Evolutionary conservation across 2,113 vertebrate genomes (phyloP).

Genomic region (Pteruthius melanotis): DNA sequence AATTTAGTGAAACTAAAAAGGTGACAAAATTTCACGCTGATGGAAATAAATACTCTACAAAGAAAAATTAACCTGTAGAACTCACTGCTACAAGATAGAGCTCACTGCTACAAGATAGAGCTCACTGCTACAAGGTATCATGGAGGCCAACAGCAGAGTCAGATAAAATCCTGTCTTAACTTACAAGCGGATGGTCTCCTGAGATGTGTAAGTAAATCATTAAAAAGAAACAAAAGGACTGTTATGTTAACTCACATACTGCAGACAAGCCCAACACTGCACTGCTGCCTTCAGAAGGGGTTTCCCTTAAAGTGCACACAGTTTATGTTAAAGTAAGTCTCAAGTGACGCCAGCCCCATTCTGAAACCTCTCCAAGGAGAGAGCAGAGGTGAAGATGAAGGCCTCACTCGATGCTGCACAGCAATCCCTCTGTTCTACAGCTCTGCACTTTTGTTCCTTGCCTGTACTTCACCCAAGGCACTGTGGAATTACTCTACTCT

Average conservation of each 20-base stretch:
- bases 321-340: not conserved
- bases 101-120: not conserved
- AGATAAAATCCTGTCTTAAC: not conserved
- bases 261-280: not conserved
- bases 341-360: not conserved
- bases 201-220: not conserved
- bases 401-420: not conserved
- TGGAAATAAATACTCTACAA: not conserved
- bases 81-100: not conserved
- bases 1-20: slow-evolving; percentile 18
- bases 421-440: not conserved
- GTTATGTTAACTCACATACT: not conserved
- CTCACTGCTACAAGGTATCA: not conserved
- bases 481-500: not conserved
- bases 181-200: not conserved
- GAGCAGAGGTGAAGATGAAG: rapidly evolving
- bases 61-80: slow-evolving; percentile 11
- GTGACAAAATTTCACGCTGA: not conserved
- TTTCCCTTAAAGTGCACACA: not conserved
- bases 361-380: not conserved
- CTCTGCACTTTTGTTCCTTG: not conserved
- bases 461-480: not conserved
- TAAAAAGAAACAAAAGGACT: not conserved
- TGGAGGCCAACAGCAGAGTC: not conserved
- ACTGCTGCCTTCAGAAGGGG: not conserved